Conservation (phyloP, 2,888 invertebrate genomes). For the Cryptus armator region DNA sequence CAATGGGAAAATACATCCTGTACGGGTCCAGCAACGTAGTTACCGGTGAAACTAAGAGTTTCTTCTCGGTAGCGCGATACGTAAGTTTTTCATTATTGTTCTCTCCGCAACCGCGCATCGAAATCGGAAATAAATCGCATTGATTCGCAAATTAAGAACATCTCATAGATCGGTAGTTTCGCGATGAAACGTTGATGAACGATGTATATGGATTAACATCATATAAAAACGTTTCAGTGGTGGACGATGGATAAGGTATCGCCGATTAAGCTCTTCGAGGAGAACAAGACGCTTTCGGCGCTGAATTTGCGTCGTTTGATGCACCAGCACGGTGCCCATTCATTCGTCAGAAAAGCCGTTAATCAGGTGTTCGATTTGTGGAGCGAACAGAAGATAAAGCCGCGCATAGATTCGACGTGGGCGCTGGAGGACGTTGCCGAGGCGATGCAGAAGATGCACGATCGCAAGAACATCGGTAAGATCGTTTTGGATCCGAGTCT, state of each 20-base stretch:
- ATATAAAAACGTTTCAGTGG: conserved; percentile 87
- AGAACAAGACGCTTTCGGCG: conserved; percentile 94
- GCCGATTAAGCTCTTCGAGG: conserved; percentile 95
- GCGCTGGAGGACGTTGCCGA: conserved; percentile 95
- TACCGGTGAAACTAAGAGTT: conserved; percentile 96
- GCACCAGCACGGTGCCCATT: conserved; percentile 91
- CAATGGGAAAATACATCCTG: conserved; percentile 95
- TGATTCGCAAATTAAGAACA: no score
- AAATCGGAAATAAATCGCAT: no score
- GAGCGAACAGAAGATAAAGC: conserved; percentile 92
- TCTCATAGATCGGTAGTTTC: no score
- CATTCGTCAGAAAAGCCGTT: conserved; percentile 90
- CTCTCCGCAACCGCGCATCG: neutral
- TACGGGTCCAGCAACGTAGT: conserved; percentile 96
- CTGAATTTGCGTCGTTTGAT: conserved; percentile 94
- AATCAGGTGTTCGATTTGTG: conserved; percentile 91
- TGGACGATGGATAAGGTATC: conserved; percentile 97
- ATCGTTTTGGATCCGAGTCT: conserved; percentile 93
- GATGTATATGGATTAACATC: neutral
- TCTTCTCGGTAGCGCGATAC: conserved; percentile 95
- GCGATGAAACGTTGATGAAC: no score
- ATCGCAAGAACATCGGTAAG: conserved; percentile 96
- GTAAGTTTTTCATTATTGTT: conserved; percentile 87
- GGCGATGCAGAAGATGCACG: conserved; percentile 97
- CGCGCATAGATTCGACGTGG: conserved; percentile 94